phyloP scores from a whole-genome alignment of 2,888 invertebrate species.

The Drosophila mercatorum region DNA sequence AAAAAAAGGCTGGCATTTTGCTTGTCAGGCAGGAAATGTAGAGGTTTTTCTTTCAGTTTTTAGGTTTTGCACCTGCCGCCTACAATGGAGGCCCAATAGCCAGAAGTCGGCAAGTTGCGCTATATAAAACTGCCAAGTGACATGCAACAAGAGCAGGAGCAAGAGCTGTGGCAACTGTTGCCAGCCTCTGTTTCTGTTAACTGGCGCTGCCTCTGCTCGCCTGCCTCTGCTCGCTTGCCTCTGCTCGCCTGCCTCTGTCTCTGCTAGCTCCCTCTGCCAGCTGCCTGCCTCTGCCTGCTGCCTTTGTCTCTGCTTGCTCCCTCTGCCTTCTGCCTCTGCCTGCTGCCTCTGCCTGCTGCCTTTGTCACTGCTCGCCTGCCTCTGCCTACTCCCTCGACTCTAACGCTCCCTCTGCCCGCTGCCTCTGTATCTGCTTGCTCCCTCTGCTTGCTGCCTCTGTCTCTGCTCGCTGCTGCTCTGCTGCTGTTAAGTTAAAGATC shows the following conservation, averaged over 20 bases:
- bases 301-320: background rate
- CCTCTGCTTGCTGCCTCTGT: background rate
- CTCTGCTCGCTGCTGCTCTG: background rate
- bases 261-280: slow-evolving; percentile 1
- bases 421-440: background rate
- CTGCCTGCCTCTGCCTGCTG: slow-evolving; percentile 14
- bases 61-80: slow-evolving; percentile 72
- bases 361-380: background rate
- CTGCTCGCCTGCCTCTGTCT: background rate
- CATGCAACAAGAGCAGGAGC: slow-evolving; percentile 44
- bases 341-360: background rate
- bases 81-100: slow-evolving; percentile 50
- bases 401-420: slow-evolving; percentile 1
- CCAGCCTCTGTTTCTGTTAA: background rate
- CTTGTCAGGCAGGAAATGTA: slow-evolving; percentile 70
- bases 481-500: slow-evolving; percentile 49
- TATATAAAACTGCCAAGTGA: slow-evolving; percentile 48
- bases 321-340: background rate
- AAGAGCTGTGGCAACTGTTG: slow-evolving; percentile 4
- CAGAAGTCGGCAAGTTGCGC: slow-evolving; percentile 32
- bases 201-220: background rate
- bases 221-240: background rate
- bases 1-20: slow-evolving; percentile 52
- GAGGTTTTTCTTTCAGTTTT: slow-evolving; percentile 17
- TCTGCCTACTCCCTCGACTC: slow-evolving; percentile 14